Percentiles rank a stretch among this genome's conserved stretches.
Evolutionary conservation across 2,797 vertebrate species (phyloP).

Genomic region (Falco biarmicus): DNA sequence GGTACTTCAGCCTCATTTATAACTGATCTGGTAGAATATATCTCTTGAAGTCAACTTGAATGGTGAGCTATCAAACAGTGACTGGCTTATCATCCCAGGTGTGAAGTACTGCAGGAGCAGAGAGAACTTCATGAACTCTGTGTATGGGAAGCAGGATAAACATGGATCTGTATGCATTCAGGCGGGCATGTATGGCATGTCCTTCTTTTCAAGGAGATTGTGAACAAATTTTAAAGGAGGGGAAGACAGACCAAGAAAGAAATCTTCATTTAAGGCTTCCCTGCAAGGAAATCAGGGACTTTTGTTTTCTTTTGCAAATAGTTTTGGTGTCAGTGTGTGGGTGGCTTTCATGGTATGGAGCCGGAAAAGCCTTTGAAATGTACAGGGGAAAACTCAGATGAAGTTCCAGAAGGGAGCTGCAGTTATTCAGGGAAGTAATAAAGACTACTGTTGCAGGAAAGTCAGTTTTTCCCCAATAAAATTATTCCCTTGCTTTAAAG

Average conservation of each 20-base stretch:
- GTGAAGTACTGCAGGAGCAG: not conserved
- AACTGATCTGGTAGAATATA: not conserved
- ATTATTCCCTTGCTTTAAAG: not conserved
- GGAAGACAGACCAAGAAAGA: not conserved
- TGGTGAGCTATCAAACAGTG: not conserved
- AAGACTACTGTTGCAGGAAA: not conserved
- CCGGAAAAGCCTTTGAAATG: not conserved
- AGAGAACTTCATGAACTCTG: not conserved
- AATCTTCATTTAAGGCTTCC: not conserved
- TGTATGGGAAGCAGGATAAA: not conserved
- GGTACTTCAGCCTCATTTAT: not conserved
- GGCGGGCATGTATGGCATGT: accelerated
- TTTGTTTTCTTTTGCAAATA: not conserved
- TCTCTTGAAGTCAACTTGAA: not conserved
- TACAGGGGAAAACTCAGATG: not conserved
- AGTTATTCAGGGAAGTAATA: not conserved
- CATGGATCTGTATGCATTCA: not conserved
- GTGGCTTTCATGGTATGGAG: not conserved
- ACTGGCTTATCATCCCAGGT: not conserved
- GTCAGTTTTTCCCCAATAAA: not conserved
- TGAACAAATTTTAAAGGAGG: not conserved
- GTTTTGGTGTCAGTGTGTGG: not conserved
- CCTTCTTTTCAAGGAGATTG: not conserved
- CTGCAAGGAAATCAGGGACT: not conserved
- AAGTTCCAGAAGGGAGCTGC: not conserved